A percentile compares a stretch with the other conserved stretches of the same genome.
Evolutionary conservation across 2,888 invertebrate species (phyloP).

Genomic region (Salticus scenicus): DNA sequence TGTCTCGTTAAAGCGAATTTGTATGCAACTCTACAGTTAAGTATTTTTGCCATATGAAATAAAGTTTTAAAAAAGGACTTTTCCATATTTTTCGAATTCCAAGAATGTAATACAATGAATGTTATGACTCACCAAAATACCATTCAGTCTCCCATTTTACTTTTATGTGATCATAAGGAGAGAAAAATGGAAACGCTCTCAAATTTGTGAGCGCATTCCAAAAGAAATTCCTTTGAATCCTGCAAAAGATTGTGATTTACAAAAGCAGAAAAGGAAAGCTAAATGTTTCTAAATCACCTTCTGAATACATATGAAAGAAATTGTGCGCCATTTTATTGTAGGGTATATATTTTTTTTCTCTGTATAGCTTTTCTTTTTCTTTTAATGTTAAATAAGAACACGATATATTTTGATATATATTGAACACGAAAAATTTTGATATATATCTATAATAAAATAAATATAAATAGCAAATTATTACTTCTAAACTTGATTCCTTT

Average conservation of each 20-base stretch:
- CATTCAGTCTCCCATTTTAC: not conserved
- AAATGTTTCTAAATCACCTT: not conserved
- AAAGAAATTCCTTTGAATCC: not conserved
- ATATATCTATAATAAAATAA: too few relatives aligned
- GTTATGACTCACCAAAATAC: not conserved
- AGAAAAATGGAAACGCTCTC: not conserved
- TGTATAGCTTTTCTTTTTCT: too few relatives aligned
- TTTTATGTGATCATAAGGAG: not conserved
- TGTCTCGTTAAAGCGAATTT: too few relatives aligned
- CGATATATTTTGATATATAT: too few relatives aligned
- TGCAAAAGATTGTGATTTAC: conserved; percentile 6
- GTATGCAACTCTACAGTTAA: too few relatives aligned
- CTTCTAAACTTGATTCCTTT: too few relatives aligned
- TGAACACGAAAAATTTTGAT: too few relatives aligned
- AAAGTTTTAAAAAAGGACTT: not conserved
- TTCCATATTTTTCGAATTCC: not conserved
- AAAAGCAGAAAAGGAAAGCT: not conserved
- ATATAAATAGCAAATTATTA: too few relatives aligned
- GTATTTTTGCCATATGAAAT: not conserved
- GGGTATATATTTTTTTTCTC: not conserved
- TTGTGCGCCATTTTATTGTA: not conserved
- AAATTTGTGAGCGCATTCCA: not conserved
- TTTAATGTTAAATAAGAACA: too few relatives aligned
- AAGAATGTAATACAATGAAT: not conserved
- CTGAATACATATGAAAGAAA: not conserved